Conservation (phyloP, 2,113 vertebrate species). For the Trematocara macrostoma region DNA sequence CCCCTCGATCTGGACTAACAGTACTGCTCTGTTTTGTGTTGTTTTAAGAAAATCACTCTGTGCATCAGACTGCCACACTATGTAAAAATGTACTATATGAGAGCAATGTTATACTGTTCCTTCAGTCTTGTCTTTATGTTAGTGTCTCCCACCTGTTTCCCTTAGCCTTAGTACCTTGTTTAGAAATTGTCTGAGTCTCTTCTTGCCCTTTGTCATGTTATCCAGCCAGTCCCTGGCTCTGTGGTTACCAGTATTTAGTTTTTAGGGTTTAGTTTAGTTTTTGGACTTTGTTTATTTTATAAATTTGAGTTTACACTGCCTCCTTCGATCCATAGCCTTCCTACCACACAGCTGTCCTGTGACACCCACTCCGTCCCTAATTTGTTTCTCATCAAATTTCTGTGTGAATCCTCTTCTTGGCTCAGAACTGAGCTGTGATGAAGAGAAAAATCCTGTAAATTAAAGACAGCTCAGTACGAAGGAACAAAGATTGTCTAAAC, state of each 20-base stretch:
- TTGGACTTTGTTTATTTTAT: neutral
- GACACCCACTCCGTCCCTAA: neutral
- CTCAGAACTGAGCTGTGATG: constrained; percentile 7
- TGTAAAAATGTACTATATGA: neutral
- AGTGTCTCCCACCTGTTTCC: neutral
- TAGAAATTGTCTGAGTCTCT: neutral
- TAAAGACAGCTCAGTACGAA: neutral
- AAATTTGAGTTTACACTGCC: neutral
- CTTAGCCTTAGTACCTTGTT: neutral
- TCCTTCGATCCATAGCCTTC: neutral
- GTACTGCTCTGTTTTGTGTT: neutral
- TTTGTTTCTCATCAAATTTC: neutral
- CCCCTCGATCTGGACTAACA: neutral
- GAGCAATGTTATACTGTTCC: neutral
- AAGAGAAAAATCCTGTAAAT: constrained; percentile 32
- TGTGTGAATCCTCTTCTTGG: neutral
- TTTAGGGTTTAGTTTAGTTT: neutral
- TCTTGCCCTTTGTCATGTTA: neutral
- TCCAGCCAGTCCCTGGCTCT: neutral
- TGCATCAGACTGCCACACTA: neutral
- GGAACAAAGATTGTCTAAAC: constrained; percentile 46
- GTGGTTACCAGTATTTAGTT: neutral
- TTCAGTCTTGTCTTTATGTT: neutral
- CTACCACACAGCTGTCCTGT: neutral
- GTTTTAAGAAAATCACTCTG: neutral